These are phyloP conservation scores for Antheraea pernyi DNA, from an alignment of 1,140 invertebrate species.

Conservation along the genomic window DNA sequence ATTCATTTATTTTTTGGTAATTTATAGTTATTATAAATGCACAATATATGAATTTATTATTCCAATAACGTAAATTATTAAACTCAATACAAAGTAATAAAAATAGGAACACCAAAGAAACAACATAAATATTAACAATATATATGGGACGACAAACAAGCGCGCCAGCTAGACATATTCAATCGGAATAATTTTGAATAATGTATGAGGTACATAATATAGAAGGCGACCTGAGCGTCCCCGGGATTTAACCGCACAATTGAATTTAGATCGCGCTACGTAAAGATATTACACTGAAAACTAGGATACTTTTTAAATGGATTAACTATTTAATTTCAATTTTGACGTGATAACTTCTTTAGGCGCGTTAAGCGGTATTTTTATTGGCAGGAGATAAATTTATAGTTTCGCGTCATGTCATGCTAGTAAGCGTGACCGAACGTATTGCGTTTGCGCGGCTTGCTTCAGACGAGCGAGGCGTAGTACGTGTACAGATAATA, in stretches of 20 bases:
- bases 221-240: slow-evolving; percentile 19
- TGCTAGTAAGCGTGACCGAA: too few relatives aligned
- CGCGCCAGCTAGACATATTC: slow-evolving; percentile 28
- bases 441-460: too few relatives aligned
- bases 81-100: neutral
- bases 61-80: neutral
- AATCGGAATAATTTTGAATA: slow-evolving; percentile 40
- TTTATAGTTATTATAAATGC: too few relatives aligned
- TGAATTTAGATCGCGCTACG: slow-evolving; percentile 29
- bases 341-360: too few relatives aligned
- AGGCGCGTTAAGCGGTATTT: too few relatives aligned
- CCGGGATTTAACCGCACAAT: slow-evolving; percentile 38
- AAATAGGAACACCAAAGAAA: neutral
- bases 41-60: neutral
- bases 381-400: too few relatives aligned
- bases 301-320: neutral
- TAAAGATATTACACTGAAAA: slow-evolving; percentile 31
- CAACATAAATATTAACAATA: neutral
- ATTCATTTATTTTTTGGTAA: too few relatives aligned
- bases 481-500: too few relatives aligned
- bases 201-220: slow-evolving; percentile 44
- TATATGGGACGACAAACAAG: slow-evolving; percentile 16
- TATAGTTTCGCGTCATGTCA: too few relatives aligned
- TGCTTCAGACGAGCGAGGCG: too few relatives aligned
- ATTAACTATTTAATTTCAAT: too few relatives aligned